phyloP scores from a whole-genome alignment of 2,113 vertebrate species.

The Meles meles region DNA sequence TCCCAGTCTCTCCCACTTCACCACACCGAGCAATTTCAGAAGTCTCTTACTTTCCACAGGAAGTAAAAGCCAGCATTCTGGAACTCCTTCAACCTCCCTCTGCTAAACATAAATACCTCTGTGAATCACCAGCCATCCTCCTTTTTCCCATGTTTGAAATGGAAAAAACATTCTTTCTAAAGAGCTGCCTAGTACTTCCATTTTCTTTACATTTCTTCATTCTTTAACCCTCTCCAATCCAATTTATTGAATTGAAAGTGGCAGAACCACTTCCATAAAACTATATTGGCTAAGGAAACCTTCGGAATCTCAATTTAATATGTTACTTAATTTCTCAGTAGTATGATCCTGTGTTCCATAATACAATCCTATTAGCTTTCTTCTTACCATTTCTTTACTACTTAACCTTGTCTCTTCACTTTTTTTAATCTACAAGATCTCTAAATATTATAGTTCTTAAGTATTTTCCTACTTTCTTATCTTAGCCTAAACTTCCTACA shows the following conservation, averaged over 20 bases:
- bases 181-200: not conserved
- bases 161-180: not conserved
- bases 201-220: not conserved
- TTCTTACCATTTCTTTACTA: not conserved
- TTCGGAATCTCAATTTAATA: not conserved
- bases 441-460: not conserved
- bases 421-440: not conserved
- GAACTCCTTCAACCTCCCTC: too few species aligned
- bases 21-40: not conserved
- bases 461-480: not conserved
- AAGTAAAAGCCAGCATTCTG: constrained; percentile 43
- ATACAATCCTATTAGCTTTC: not conserved
- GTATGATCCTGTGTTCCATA: not conserved
- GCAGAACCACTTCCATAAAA: not conserved
- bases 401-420: not conserved
- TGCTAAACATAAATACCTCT: not conserved
- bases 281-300: not conserved
- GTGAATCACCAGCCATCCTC: not conserved
- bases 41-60: not conserved
- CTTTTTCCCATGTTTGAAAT: not conserved
- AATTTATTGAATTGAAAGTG: not conserved
- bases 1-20: not conserved
- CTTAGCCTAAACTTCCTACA: not conserved
- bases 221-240: not conserved
- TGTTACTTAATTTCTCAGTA: not conserved